Base-by-base conservation (phyloP, 35 echinoderm and acorn worm species). In the Strongylocentrotus purpuratus region DNA sequence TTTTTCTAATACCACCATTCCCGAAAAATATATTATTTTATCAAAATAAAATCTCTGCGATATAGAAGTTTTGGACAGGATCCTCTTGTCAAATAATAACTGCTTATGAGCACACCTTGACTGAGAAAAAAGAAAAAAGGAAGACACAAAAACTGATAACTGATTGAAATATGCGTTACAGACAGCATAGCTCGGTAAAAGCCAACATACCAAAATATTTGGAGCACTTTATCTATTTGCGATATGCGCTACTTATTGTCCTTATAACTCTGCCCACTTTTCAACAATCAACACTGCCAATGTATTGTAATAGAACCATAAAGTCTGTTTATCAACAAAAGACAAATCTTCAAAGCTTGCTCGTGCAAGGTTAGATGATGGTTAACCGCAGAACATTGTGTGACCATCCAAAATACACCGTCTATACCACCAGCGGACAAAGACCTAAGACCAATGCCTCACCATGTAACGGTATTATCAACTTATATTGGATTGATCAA, bases 401-500 rank as follows among this genome's bases (percentile, higher is more conserved):
- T 78, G 65, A 78, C 65, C 65, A 78, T 78, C 65, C 65, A n/a
- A 78, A 28, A 78, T n/a, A 78, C 25, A 78, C 65, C 28, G 25
- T 78, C 20, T 78, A 7, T 12, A 0, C 65, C 65, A 78, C 0
- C 65, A 78, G 20, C 7, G 22, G 65, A 78, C 65, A 78, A 78
- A 78, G 65, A 22, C 5, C 65, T 7, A n/a, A 28, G 65, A n/a
- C 15, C 22, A 78, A 28, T 22, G 65, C 25, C 28, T 28, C 25
- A 28, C 28, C 65, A 28, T 78, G 65, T 78, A 78, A 78, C 65
- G 65, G 18, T 78, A 78, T 78, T n/a, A 78, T 78, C 65, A 78
- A 78, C 65, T 78, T 59, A 59, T 59, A 78, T 78, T 78, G 65
- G 65, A 89, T 45, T 89, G 32, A 89, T 89, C 87, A 89, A 89